Base-by-base conservation (phyloP, 1,140 invertebrate genomes). In the Parasteatoda tepidariorum region DNA sequence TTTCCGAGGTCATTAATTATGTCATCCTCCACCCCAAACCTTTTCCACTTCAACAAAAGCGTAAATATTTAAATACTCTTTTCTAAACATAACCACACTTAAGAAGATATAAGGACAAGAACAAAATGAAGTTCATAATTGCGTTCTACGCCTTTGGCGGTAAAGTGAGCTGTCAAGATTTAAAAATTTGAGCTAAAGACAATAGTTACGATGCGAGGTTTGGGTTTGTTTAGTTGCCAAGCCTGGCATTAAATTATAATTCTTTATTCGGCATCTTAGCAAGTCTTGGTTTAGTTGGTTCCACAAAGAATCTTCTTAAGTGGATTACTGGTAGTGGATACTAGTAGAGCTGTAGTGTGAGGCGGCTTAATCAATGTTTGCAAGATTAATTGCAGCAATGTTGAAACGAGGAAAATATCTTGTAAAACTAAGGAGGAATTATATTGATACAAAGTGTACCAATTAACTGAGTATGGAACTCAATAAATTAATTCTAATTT, bases 21-120 rank as follows among this genome's bases (percentile, higher is more conserved):
- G n/a, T 48, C 59, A 38, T 3, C 74, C 26, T 13, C 61, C 18
- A 15, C 62, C n/a, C 24, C 26, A 41, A 18, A 13, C 6, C 38
- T 22, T n/a, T 15, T 13, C 74, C 31, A 0, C 31, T 57, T 48
- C 38, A 62, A 38, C 34, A 78, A 78, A 66, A 62, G 59, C 34
- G 74, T 78, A 78, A 78, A 78, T 78, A 78, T 78, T 78, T 78
- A 78, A 48, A 78, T 57, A 78, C 34, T 66, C 74, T 33, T 33
- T 34, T 57, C n/a, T 76, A 76, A 66, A 54, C 71, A 55, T 74
- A 61, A 48, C 74, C 74, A 78, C 74, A 34, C 30, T 74, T 66
- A 66, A 78, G 41, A 24, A 31, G 24, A 11, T 15, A 18, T 26
- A 13, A 48, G 4, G 18, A 48, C 38, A 18, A 22, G 57, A 59